phyloP scores from a whole-genome alignment of 1,140 invertebrate species.

The Drosophila azteca region DNA sequence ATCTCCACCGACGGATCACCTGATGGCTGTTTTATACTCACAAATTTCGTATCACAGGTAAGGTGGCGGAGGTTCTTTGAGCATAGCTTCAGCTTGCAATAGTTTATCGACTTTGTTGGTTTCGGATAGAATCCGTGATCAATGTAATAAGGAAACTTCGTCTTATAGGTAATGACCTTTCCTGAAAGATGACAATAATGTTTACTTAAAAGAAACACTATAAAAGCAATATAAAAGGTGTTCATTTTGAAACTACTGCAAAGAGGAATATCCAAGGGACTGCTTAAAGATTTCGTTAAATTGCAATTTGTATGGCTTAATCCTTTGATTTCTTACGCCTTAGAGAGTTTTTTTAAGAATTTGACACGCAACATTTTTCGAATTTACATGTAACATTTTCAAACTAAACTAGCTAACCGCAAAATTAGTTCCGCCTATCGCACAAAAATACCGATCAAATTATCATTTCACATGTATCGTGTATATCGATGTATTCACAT shows the following conservation, averaged over 20 bases:
- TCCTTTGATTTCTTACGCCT: background rate
- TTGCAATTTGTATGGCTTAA: conserved; percentile 7
- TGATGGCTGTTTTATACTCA: conserved; percentile 9
- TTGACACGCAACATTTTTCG: too few species aligned
- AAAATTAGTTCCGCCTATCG: too few species aligned
- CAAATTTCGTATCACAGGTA: conserved; percentile 9
- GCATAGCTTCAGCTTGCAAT: conserved; percentile 13
- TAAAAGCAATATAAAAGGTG: background rate
- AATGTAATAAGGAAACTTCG: conserved; percentile 1
- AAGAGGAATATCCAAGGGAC: too few species aligned
- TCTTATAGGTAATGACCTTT: too few species aligned
- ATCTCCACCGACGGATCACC: background rate
- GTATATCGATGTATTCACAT: too few species aligned
- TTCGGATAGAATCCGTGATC: background rate
- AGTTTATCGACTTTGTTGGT: conserved; percentile 5
- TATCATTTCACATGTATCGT: too few species aligned
- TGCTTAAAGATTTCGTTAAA: background rate
- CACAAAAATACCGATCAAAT: too few species aligned
- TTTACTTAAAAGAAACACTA: background rate
- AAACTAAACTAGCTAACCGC: too few species aligned
- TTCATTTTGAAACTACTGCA: background rate
- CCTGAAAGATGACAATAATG: too few species aligned
- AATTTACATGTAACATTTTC: too few species aligned
- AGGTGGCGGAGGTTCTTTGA: background rate
- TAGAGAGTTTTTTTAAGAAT: too few species aligned